Evolutionary conservation across 2,113 vertebrate species (phyloP).

Genomic region (Ploceus nigricollis): DNA sequence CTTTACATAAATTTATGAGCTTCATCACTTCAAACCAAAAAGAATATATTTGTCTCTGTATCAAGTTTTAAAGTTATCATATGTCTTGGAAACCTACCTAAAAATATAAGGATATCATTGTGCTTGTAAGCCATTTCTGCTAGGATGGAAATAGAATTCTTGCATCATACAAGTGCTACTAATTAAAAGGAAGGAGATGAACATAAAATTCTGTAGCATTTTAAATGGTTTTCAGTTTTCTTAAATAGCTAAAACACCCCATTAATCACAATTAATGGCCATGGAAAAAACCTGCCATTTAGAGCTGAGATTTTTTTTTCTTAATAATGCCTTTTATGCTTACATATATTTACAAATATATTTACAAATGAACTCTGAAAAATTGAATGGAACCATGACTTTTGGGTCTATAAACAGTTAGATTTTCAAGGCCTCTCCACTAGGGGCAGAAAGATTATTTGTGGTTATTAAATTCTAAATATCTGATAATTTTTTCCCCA

Average conservation of each 20-base stretch:
- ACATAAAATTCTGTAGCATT: not conserved
- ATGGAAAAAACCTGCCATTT: not conserved
- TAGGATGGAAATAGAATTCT: not conserved
- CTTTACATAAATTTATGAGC: constrained; percentile 68
- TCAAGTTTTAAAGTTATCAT: not conserved
- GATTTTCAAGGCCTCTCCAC: not conserved
- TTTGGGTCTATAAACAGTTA: not conserved
- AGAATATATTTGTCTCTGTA: constrained; percentile 48
- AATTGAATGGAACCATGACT: not conserved
- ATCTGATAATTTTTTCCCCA: not conserved
- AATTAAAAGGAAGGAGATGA: not conserved
- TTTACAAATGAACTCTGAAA: not conserved
- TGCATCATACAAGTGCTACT: not conserved
- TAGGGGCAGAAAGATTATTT: not conserved
- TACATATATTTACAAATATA: not conserved
- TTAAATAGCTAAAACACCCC: not conserved
- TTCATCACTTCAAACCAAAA: constrained; percentile 55
- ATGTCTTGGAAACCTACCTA: not conserved
- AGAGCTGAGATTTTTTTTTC: not conserved
- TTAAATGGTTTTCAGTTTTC: not conserved
- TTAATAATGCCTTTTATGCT: not conserved
- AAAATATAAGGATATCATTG: not conserved
- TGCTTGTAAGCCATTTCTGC: not conserved
- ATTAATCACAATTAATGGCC: not conserved
- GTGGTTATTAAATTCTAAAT: not conserved